A percentile compares a stretch with the other conserved stretches of the same genome.
Evolutionary conservation across 2,888 invertebrate species (phyloP).

Genomic region (Plagodis dolabraria): DNA sequence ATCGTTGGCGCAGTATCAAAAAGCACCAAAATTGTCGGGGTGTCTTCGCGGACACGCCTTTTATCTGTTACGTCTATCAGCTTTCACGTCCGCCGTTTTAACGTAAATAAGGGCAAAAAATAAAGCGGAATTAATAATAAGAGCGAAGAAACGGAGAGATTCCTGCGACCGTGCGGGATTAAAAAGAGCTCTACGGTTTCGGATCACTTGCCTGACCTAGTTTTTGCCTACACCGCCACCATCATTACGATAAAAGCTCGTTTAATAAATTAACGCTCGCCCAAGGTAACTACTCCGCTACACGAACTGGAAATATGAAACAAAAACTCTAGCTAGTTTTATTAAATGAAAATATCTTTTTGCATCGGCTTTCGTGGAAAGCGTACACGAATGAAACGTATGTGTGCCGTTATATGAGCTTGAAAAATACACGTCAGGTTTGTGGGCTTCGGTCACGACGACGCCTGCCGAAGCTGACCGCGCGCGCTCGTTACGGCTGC

Average conservation of each 20-base stretch:
- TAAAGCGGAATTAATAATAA: slow-evolving; percentile 62
- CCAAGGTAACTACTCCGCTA: slow-evolving; percentile 39
- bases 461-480: slow-evolving; percentile 51
- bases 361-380: slow-evolving; percentile 22
- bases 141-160: slow-evolving; percentile 47
- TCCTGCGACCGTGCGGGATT: slow-evolving; percentile 54
- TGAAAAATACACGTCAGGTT: slow-evolving; percentile 37
- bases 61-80: slow-evolving; percentile 81
- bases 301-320: slow-evolving; percentile 25
- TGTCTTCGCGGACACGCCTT: slow-evolving; percentile 75
- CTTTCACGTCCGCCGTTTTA: slow-evolving; percentile 58
- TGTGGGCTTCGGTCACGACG: slow-evolving; percentile 61
- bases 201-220: slow-evolving; percentile 56
- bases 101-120: slow-evolving; percentile 69
- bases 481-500: slow-evolving; percentile 59
- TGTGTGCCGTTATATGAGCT: slow-evolving; percentile 24
- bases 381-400: slow-evolving; percentile 27
- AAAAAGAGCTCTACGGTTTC: slow-evolving; percentile 54
- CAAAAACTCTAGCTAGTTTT: slow-evolving; percentile 14
- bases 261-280: slow-evolving; percentile 53
- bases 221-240: slow-evolving; percentile 47
- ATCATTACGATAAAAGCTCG: slow-evolving; percentile 62
- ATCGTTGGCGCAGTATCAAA: slow-evolving; percentile 79
- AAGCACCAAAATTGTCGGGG: slow-evolving; percentile 72
- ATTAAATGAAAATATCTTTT: slow-evolving; percentile 27